Evolutionary conservation across 92 coral and sea anemone genomes (phyloP).

Genomic region (Porites lobata): DNA sequence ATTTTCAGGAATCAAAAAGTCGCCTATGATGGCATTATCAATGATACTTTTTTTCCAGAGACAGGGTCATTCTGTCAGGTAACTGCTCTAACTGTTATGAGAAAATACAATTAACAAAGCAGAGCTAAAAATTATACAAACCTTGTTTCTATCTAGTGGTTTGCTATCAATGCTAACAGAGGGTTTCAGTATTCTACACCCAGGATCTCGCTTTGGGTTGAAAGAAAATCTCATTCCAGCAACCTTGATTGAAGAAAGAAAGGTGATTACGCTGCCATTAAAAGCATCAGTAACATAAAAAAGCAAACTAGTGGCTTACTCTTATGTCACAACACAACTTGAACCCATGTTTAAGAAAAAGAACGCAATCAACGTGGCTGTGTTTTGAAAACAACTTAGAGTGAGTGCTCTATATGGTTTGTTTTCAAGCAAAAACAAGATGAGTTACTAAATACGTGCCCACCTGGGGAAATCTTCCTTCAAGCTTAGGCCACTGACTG

Average conservation of each 20-base stretch:
- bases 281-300: no score
- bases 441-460: background rate
- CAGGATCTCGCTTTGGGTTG: conserved; percentile 81
- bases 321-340: no score
- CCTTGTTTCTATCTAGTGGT: conserved; percentile 73
- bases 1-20: no score
- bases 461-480: conserved; percentile 99
- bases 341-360: no score
- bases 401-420: background rate
- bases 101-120: no score
- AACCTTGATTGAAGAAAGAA: conserved; percentile 59
- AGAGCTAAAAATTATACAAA: conserved; percentile 3
- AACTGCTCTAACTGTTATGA: no score
- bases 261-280: no score
- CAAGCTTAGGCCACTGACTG: conserved; percentile 99
- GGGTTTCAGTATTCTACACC: conserved; percentile 77
- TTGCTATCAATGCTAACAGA: conserved; percentile 74
- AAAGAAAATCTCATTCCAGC: conserved; percentile 95
- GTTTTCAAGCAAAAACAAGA: background rate
- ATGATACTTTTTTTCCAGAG: no score
- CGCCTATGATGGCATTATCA: no score
- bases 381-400: background rate
- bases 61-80: no score
- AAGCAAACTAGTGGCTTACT: no score
- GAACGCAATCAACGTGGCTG: background rate